phyloP scores from a whole-genome alignment of 2,113 vertebrate species.

The Acrocephalus arundinaceus region DNA sequence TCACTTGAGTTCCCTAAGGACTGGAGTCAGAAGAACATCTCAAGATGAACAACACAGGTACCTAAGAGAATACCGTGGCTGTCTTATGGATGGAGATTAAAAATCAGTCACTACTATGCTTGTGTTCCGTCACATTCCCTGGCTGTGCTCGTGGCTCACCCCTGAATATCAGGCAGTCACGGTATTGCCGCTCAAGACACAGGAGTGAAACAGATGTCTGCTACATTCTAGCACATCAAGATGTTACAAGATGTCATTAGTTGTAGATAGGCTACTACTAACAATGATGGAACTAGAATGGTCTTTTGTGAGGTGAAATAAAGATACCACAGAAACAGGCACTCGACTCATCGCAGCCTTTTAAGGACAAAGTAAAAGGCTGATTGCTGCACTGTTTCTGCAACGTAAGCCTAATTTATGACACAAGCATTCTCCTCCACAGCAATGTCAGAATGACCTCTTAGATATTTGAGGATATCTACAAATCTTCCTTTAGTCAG shows the following conservation, averaged over 20 bases:
- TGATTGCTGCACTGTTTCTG: not conserved
- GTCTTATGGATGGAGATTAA: not conserved
- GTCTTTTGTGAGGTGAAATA: not conserved
- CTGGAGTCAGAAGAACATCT: not conserved
- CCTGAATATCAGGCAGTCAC: not conserved
- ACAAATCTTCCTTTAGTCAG: not conserved
- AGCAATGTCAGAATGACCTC: not conserved
- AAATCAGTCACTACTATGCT: not conserved
- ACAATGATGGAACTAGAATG: not conserved
- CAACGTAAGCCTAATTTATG: not conserved
- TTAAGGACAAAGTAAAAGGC: not conserved
- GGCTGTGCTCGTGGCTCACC: not conserved
- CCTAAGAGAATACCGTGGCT: not conserved
- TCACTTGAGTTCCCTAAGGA: not conserved
- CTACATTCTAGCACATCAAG: not conserved
- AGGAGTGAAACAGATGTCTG: not conserved
- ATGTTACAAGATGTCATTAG: not conserved
- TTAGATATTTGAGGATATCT: not conserved
- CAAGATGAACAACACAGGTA: not conserved
- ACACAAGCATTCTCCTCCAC: not conserved
- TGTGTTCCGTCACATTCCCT: not conserved
- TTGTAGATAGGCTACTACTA: not conserved
- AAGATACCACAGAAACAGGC: not conserved
- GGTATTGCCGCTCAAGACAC: not conserved
- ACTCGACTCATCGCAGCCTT: fast-evolving